These are phyloP conservation scores for Galerucella pusilla DNA, from an alignment of 2,888 invertebrate genomes.

Conservation along the genomic window DNA sequence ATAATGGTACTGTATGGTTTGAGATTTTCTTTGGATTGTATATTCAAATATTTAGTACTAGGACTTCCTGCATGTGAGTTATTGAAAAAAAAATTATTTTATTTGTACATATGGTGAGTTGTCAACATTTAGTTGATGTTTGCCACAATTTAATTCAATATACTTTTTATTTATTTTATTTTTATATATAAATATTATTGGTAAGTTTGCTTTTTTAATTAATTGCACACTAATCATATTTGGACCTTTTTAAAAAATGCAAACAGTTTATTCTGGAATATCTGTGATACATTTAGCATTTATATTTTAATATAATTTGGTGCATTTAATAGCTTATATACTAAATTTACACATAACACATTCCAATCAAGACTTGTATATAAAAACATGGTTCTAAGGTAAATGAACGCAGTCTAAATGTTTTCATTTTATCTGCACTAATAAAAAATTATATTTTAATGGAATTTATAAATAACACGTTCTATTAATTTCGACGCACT, in stretches of 20 bases:
- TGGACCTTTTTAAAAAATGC: neutral
- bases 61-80: conserved; percentile 13
- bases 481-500: neutral
- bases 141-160: neutral
- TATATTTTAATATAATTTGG: neutral
- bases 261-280: neutral
- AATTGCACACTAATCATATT: neutral
- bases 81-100: neutral
- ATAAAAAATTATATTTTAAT: neutral
- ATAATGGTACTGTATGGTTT: conserved; percentile 31
- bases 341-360: neutral
- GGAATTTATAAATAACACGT: neutral
- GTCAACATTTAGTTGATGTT: neutral
- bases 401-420: neutral
- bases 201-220: conserved; percentile 2
- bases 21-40: conserved; percentile 7
- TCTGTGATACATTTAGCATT: conserved; percentile 21
- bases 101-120: neutral
- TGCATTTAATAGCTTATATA: neutral
- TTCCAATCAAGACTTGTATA: neutral
- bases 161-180: neutral
- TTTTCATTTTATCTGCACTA: too few species aligned
- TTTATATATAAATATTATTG: neutral
- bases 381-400: neutral
- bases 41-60: conserved; percentile 9